A percentile compares a stretch with the other conserved stretches of the same genome.
phyloP scores from a whole-genome alignment of 2,797 vertebrate genomes.

The Anguilla megastoma region DNA sequence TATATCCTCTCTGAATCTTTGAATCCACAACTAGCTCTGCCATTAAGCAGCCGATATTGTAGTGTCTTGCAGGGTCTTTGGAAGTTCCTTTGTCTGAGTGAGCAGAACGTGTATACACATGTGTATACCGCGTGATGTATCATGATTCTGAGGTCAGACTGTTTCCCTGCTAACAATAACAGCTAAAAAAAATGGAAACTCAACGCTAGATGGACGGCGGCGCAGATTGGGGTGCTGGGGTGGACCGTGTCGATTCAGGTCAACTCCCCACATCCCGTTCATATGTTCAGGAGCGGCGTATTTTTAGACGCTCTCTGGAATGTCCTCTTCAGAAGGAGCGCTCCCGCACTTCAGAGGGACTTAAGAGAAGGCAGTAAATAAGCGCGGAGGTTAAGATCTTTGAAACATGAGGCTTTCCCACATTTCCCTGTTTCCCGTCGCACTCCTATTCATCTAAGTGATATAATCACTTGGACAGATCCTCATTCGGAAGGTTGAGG shows the following conservation, averaged over 20 bases:
- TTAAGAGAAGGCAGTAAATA: slow-evolving; percentile 69
- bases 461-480: slow-evolving; percentile 63
- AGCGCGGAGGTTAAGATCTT: slow-evolving; percentile 64
- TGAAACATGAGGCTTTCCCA: slow-evolving; percentile 65
- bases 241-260: slow-evolving; percentile 17
- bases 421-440: slow-evolving; percentile 69
- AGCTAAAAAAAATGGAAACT: not conserved
- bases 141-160: not conserved
- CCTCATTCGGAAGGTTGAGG: slow-evolving; percentile 67
- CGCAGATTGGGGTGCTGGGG: not conserved
- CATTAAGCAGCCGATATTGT: not conserved
- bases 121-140: not conserved
- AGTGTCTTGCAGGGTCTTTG: not conserved
- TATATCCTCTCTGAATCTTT: not conserved
- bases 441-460: slow-evolving; percentile 60
- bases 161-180: not conserved
- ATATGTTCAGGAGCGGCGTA: slow-evolving; percentile 54
- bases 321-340: slow-evolving; percentile 61
- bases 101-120: not conserved
- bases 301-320: slow-evolving; percentile 62
- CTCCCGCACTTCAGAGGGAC: slow-evolving; percentile 63
- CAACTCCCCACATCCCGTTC: not conserved
- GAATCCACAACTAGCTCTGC: not conserved
- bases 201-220: not conserved
- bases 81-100: not conserved